Evolutionary conservation across 1,140 invertebrate genomes (phyloP).

Genomic region (Hypsibius dujardini): DNA sequence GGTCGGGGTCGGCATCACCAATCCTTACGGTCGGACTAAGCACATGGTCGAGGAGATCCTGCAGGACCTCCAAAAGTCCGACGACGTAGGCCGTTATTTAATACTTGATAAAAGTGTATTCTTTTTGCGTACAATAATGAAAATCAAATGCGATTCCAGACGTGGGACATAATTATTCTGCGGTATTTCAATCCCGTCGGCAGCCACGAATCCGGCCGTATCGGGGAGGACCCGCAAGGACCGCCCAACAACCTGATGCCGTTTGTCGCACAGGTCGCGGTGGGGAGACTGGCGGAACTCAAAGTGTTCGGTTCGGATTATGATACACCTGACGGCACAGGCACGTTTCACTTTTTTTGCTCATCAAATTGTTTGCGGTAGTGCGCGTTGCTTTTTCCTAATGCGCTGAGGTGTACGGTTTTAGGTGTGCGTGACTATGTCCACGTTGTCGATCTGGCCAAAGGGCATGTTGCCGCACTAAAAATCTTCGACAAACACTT

Average conservation of each 20-base stretch:
- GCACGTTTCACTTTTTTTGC: constrained; percentile 39
- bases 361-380: too few relatives aligned
- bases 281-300: constrained; percentile 58
- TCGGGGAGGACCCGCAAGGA: constrained; percentile 91
- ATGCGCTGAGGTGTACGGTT: constrained; percentile 23
- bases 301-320: constrained; percentile 83
- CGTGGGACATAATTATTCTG: constrained; percentile 74
- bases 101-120: constrained; percentile 21
- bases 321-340: constrained; percentile 83
- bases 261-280: constrained; percentile 82
- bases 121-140: too few relatives aligned
- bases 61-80: constrained; percentile 62
- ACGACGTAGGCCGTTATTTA: constrained; percentile 41
- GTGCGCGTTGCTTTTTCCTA: constrained; percentile 20
- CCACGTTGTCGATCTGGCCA: constrained; percentile 82
- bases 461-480: constrained; percentile 71
- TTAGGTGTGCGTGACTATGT: constrained; percentile 90
- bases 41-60: constrained; percentile 95
- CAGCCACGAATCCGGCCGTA: constrained; percentile 72
- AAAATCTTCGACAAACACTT: constrained; percentile 46
- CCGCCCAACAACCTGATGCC: constrained; percentile 95
- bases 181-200: constrained; percentile 98
- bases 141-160: too few relatives aligned
- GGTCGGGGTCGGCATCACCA: constrained; percentile 67
- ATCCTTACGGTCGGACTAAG: constrained; percentile 93